Evolutionary conservation across 2,888 invertebrate species (phyloP), one percentile per base, ranked within the genome.

Genomic region (Hirtodrosophila trivittata): DNA sequence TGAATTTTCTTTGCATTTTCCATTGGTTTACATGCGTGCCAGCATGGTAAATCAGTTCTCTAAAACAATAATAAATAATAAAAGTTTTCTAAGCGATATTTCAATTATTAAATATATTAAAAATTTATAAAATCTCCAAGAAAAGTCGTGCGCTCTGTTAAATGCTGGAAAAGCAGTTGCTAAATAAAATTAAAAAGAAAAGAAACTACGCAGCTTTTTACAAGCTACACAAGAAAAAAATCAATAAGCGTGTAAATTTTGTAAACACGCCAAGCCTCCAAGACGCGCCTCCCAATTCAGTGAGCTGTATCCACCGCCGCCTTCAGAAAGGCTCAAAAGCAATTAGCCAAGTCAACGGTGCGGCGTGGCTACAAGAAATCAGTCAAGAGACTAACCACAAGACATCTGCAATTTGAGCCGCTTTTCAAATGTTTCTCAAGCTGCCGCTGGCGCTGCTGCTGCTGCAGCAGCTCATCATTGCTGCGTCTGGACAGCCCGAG

Each of bases 201-300:
- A 38, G 26, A 54, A 52, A 56, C 39, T 33, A 33, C 51, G 42
- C 60, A 66, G n/a, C 10, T 52, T 25, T 33, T 25, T 1, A 28
- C 35, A 38, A 59, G 35, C 10, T 21, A 21, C 18, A 21, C n/a
- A n/a, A 13, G 13, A 42, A 66, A 76, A 74, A 75, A 86, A 86
- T 80, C 80, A 80, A 86, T 80, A 86, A 66, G 70, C 80, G 80
- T 86, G 66, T 77, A 64, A 70, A 74, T 64, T 77, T 80, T 86
- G 86, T 86, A 80, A 80, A 80, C 80, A 86, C 80, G 86, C 58
- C 86, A 83, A 78, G 76, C 83, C 86, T 64, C 66, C 9, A 35
- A 56, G 10, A 55, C 54, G 45, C 26, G 26, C 28, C 35, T 30
- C 32, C 26, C 1, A 41, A 35, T 18, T 54, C 52, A 49, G 60